A percentile compares a stretch with the other conserved stretches of the same genome.
Conservation (phyloP, 2,113 vertebrate species). For the Corapipo altera region DNA sequence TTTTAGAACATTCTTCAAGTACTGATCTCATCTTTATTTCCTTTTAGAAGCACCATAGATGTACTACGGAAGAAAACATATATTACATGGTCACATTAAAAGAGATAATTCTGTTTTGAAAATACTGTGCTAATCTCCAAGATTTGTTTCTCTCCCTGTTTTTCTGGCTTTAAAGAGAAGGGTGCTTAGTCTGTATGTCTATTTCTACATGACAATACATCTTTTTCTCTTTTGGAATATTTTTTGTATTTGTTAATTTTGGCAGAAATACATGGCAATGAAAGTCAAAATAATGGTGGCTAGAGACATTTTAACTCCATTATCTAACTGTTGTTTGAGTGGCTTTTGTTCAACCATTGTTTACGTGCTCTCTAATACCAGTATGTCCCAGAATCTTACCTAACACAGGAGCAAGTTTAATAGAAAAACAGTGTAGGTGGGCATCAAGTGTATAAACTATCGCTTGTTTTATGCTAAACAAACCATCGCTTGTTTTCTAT, state of each 20-base stretch:
- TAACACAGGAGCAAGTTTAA: neutral
- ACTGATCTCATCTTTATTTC: neutral
- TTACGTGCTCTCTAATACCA: neutral
- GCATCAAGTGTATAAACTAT: neutral
- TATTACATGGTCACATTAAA: neutral
- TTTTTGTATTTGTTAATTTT: neutral
- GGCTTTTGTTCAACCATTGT: neutral
- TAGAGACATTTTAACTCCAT: neutral
- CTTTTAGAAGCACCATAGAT: neutral
- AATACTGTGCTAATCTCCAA: neutral
- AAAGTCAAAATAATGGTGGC: neutral
- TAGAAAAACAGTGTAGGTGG: accelerated
- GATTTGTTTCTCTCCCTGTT: neutral
- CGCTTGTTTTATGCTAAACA: neutral
- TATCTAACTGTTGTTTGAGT: neutral
- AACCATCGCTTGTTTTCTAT: neutral
- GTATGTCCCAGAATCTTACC: neutral
- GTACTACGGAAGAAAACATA: neutral
- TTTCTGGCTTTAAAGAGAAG: neutral
- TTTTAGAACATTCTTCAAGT: slow-evolving; percentile 14
- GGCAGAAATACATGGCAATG: neutral
- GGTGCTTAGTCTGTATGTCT: neutral
- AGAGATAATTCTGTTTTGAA: neutral
- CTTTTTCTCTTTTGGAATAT: neutral
- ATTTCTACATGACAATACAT: neutral